Evolutionary conservation across 2,888 invertebrate species (phyloP), one percentile per base, ranked within the genome.

Genomic region (Drosophila subquinaria): DNA sequence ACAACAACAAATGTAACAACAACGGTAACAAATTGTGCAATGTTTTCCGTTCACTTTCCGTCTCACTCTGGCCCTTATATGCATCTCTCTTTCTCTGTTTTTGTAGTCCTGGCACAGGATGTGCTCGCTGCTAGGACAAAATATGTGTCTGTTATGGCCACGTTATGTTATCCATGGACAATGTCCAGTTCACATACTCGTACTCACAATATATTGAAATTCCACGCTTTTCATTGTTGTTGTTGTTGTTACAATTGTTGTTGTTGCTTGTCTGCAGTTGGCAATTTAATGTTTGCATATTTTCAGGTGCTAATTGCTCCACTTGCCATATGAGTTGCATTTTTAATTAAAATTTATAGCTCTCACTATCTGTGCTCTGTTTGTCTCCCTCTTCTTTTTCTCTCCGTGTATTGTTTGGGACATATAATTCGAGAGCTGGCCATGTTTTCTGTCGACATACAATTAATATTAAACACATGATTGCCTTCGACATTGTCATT

Each of bases 271-370:
- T 76, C 82, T 79, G 85, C 77, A 76, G 81, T 74, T 75, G 88
- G 79, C 82, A 87, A 90, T 86, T 91, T 92, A 92, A 91, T 91
- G 92, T 91, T 90, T 92, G 90, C 91, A 91, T 91, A 91, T 91
- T 91, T 92, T 90, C 92, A 92, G 92, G 91, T 91, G 92, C 91
- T 91, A 91, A 91, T 92, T 91, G 92, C 80, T 92, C 92, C 90
- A 83, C 90, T 91, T 85, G 84, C 88, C 92, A 92, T 91, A 91
- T 91, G 90, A 90, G 90, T 69, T 90, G 91, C 84, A 92, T 91
- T 90, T 90, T 92, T 89, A 90, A 92, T 90, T 89, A 88, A 90
- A 81, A 91, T 88, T 91, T 91, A 90, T 91, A 64, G 79, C 76
- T 63, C 60, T 43, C 64, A 71, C 67, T 70, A 61, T 59, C 56